A percentile compares a stretch with the other conserved stretches of the same genome.
Conservation (phyloP, 2,888 invertebrate species). For the Oxycera nigricornis region DNA sequence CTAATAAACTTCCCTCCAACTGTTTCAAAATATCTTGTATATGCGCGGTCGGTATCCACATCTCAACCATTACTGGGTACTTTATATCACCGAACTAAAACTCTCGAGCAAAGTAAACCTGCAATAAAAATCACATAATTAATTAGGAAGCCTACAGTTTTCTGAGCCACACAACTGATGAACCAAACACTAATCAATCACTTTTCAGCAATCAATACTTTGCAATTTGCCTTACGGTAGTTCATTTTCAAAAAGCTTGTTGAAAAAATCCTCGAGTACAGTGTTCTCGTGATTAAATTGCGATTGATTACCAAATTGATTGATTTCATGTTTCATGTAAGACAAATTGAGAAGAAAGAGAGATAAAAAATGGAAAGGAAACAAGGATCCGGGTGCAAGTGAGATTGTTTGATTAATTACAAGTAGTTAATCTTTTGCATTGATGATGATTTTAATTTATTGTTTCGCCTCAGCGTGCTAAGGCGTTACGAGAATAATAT, state of each 20-base stretch:
- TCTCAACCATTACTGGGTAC: too few species aligned
- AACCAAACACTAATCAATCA: background rate
- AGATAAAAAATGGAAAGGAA: background rate
- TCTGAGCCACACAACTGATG: too few species aligned
- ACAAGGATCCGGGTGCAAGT: constrained; percentile 2
- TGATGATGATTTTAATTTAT: background rate
- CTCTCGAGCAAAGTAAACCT: too few species aligned
- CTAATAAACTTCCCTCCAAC: too few species aligned
- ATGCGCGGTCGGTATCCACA: too few species aligned
- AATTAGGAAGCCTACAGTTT: too few species aligned
- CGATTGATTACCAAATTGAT: background rate
- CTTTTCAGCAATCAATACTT: background rate
- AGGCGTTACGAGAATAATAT: too few species aligned
- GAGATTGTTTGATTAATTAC: background rate
- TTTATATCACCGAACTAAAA: too few species aligned
- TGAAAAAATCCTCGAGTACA: background rate
- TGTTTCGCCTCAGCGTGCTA: too few species aligned
- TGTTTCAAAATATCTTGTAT: too few species aligned
- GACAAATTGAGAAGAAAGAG: too few species aligned
- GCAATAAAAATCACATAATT: too few species aligned
- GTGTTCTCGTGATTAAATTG: background rate
- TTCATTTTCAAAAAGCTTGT: background rate
- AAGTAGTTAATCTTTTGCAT: background rate
- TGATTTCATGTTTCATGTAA: background rate
- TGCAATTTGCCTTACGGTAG: background rate